Evolutionary conservation across 1,140 invertebrate species (phyloP), one percentile per base, ranked within the genome.

Genomic region (Drosophila sucinea): DNA sequence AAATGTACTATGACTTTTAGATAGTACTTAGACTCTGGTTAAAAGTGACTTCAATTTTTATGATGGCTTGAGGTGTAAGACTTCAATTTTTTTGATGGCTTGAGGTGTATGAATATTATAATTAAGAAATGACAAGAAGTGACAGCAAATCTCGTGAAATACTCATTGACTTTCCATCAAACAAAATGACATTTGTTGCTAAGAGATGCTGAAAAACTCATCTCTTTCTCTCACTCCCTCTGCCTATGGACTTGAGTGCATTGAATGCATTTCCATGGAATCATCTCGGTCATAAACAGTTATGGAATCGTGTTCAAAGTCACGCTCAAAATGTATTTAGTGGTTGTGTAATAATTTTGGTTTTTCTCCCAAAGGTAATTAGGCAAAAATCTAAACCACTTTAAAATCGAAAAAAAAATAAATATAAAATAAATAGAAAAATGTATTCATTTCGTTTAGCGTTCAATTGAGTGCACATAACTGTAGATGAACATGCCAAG

Each of bases 401-500:
- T 44, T 11, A 55, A 67, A 25, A 30, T n/a, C 35, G 11, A 67
- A 71, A 60, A 35, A 60, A 65, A 72, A 57, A 51, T 30, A 55
- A 57, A 67, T 47, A 30, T 10, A 23, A 30, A 51, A 51, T 27
- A 70, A 57, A 61, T 30, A 58, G 72, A 25, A 40, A 8, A 60
- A 51, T 27, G 55, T 77, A 70, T 70, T 58, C 47, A 70, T 80
- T 80, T 87, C 70, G 80, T 84, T 87, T 87, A 87, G 84, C 80
- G 63, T 75, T 87, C 73, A 87, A 87, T 87, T 77, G 84, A 84
- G 84, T 70, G 84, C 73, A 78, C 58, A 67, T 89, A 87, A 87
- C 84, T 80, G 84, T 89, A 72, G 57, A 83, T 74, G 70, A 77
- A 61, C 62, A 60, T 61, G 8, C 61, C 38, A 51, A 51, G 44